A percentile compares a stretch with the other conserved stretches of the same genome.
phyloP scores from a whole-genome alignment of 2,888 invertebrate genomes.

The Pasiphila rectangulata region DNA sequence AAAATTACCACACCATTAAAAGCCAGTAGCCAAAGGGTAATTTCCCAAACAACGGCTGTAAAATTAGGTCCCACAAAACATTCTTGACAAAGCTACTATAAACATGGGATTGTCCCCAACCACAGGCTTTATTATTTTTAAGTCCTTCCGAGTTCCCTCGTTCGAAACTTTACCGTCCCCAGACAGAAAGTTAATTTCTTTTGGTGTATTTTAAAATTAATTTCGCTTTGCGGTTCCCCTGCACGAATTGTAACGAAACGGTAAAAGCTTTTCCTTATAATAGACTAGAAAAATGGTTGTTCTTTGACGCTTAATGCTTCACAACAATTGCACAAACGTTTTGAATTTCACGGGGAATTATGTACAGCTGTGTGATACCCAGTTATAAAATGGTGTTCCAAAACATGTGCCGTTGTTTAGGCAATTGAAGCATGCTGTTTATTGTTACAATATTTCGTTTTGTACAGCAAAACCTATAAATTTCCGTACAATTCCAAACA shows the following conservation, averaged over 20 bases:
- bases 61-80: constrained; percentile 34
- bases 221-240: constrained; percentile 75
- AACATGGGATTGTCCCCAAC: constrained; percentile 51
- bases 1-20: constrained; percentile 21
- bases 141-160: constrained; percentile 67
- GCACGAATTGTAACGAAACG: constrained; percentile 68
- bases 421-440: constrained; percentile 1
- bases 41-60: constrained; percentile 25
- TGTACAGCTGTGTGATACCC: background rate
- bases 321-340: constrained; percentile 40
- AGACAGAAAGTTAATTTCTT: constrained; percentile 77
- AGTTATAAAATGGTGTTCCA: background rate
- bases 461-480: constrained; percentile 5
- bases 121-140: constrained; percentile 74
- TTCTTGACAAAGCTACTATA: constrained; percentile 39
- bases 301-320: constrained; percentile 55
- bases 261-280: constrained; percentile 68
- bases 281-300: constrained; percentile 56
- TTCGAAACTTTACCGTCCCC: constrained; percentile 69
- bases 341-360: constrained; percentile 13
- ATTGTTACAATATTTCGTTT: constrained; percentile 5
- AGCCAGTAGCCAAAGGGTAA: constrained; percentile 21
- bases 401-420: constrained; percentile 3
- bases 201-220: constrained; percentile 80
- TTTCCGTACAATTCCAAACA: constrained; percentile 11